These are phyloP conservation scores for Leptosomus discolor DNA, from an alignment of 2,113 vertebrate species.

Conservation along the genomic window DNA sequence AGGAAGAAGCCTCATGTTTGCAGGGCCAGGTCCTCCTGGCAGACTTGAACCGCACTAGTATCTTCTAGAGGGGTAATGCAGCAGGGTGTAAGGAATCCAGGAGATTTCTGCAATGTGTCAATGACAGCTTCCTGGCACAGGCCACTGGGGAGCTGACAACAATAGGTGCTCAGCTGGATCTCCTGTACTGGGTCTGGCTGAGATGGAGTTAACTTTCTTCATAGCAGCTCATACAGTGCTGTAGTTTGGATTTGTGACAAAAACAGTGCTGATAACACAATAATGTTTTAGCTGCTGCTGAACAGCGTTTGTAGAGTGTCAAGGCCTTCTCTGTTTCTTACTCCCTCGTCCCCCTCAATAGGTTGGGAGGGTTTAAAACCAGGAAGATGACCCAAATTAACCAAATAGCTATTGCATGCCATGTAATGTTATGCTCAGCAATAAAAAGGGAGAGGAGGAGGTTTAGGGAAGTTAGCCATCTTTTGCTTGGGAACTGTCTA, in stretches of 20 bases:
- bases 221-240: not conserved
- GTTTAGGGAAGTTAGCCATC: not conserved
- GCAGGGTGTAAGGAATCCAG: not conserved
- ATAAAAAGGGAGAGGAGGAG: not conserved
- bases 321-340: not conserved
- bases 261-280: not conserved
- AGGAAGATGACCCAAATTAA: not conserved
- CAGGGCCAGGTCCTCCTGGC: not conserved
- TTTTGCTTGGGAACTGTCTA: not conserved
- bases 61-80: not conserved
- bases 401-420: not conserved
- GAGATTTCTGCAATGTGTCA: not conserved
- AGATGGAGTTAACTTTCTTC: not conserved
- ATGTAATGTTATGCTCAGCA: too few species aligned
- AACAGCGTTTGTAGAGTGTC: not conserved
- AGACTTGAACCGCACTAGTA: not conserved
- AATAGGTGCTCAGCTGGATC: not conserved
- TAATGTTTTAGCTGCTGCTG: not conserved
- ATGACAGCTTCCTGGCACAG: not conserved
- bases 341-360: not conserved
- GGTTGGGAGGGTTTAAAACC: not conserved
- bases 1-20: not conserved
- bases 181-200: not conserved
- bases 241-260: not conserved
- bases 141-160: not conserved